Base-by-base conservation (phyloP, 2,113 vertebrate species). In the Psettodes erumei region DNA sequence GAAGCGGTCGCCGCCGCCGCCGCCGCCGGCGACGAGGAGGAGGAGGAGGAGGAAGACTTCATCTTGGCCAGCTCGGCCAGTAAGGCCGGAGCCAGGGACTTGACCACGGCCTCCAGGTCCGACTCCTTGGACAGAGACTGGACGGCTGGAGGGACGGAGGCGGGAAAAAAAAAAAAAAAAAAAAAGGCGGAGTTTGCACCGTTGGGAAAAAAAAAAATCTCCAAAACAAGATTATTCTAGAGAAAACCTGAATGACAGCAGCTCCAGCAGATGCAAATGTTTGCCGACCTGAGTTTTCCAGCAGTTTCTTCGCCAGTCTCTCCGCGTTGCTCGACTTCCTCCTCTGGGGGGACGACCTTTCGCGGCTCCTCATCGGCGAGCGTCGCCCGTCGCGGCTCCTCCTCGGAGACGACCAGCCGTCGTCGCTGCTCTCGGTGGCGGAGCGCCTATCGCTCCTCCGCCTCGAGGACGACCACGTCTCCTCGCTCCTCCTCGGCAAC, bases 1-100 rank as follows among this genome's bases (percentile, higher is more conserved):
- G n/a, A n/a, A n/a, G n/a, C n/a, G n/a, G n/a, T n/a, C n/a, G n/a
- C n/a, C n/a, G n/a, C n/a, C n/a, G n/a, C n/a, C n/a, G n/a, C n/a
- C n/a, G n/a, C n/a, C n/a, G n/a, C n/a, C n/a, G n/a, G n/a, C n/a
- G 60, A 60, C 9, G 68, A 60, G n/a, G 75, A 50, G 16, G 76
- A 37, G 0, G 61, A 23, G 1, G 68, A 55, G 0, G 75, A 21
- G 15, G 81, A n/a, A 4, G 82, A 70, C 27, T 85, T 88, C 61
- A 88, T 88, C 73, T 92, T 93, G 30, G 83, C 71, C 11, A 93
- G 45, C 59, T 92, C 87, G 1, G 86, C 89, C 53, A 92, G 51
- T 32, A 93, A 64, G 6, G 80, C 84, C 1, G 92, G 86, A 45
- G 90, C 84, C 18, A 93, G 70, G 43, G 75, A 79, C 78, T 93